phyloP scores from a whole-genome alignment of 1,140 invertebrate genomes.

The Plutomurus gul region DNA sequence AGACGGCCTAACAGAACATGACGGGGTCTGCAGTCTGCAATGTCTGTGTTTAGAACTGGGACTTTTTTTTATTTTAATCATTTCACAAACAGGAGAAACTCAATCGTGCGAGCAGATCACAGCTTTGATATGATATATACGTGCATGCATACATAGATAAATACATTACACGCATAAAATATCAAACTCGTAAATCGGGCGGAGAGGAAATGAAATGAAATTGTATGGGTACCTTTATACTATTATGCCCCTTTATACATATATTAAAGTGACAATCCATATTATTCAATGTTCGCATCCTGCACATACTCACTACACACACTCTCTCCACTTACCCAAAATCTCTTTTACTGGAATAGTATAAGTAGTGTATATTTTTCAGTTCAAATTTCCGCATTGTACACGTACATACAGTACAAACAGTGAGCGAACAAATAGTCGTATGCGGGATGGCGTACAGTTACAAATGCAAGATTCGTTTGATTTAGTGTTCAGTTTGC shows the following conservation, averaged over 20 bases:
- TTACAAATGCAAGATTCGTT: neutral
- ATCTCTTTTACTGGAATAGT: no score
- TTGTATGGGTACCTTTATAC: neutral
- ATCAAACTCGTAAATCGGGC: neutral
- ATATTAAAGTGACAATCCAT: no score
- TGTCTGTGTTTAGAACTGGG: neutral
- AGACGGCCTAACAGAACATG: neutral
- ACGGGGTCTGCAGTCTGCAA: neutral
- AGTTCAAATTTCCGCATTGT: neutral
- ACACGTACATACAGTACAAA: neutral
- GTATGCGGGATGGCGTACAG: neutral
- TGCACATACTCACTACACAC: no score
- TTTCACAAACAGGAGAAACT: conserved; percentile 32
- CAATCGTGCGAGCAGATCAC: conserved; percentile 34
- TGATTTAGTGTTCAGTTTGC: neutral
- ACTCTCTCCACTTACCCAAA: no score
- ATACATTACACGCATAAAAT: neutral
- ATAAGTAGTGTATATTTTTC: neutral
- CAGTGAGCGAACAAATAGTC: neutral
- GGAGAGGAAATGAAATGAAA: neutral
- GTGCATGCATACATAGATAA: neutral
- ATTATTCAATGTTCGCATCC: no score
- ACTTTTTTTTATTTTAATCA: conserved; percentile 28
- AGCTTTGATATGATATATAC: neutral
- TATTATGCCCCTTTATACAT: neutral